A percentile compares a stretch with the other conserved stretches of the same genome.
Evolutionary conservation across 1,140 invertebrate genomes (phyloP).

Genomic region (Pogonus chalceus): DNA sequence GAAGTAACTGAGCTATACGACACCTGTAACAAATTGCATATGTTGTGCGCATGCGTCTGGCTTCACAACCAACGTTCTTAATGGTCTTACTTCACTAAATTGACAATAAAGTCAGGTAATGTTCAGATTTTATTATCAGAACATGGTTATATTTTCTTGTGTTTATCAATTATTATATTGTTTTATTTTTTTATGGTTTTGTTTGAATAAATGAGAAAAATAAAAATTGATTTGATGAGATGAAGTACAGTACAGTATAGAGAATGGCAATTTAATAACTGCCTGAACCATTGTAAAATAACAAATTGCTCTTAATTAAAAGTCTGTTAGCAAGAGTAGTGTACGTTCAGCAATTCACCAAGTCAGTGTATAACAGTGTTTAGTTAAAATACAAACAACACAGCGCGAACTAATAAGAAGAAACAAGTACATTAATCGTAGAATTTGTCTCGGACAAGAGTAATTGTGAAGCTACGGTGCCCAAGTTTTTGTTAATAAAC

Average conservation of each 20-base stretch:
- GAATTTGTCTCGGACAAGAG: constrained; percentile 3
- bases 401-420: background rate
- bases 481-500: background rate
- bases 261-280: background rate
- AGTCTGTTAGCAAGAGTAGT: background rate
- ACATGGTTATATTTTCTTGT: too few relatives aligned
- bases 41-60: background rate
- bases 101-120: too few relatives aligned
- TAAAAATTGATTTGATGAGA: background rate
- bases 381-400: background rate
- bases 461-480: background rate
- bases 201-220: too few relatives aligned
- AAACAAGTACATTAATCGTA: constrained; percentile 6
- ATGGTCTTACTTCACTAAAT: too few relatives aligned
- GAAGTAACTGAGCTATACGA: background rate
- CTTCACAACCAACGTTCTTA: too few relatives aligned
- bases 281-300: background rate
- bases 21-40: constrained; percentile 7
- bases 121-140: too few relatives aligned
- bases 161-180: too few relatives aligned
- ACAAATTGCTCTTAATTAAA: background rate
- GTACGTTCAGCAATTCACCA: background rate
- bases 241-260: background rate
- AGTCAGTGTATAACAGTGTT: background rate
- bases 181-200: too few relatives aligned